Base-by-base conservation (phyloP, 1,140 invertebrate species). In the Sesamia nonagrioides region DNA sequence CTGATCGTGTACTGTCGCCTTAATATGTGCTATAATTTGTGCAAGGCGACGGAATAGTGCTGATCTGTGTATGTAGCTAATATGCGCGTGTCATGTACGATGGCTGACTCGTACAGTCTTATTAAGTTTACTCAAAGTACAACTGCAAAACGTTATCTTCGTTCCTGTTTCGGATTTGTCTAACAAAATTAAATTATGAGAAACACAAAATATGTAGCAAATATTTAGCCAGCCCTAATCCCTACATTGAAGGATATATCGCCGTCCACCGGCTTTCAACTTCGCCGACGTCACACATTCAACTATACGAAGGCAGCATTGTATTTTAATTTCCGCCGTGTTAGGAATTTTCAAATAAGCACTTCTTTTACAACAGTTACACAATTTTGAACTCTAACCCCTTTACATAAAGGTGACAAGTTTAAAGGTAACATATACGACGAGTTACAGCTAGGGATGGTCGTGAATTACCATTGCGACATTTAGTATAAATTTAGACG, bases 251-350 rank as follows among this genome's bases (percentile, higher is more conserved):
- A 66, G 63, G 63, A 66, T 66, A 66, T 89, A 92, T 90, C 82
- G 89, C 78, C 82, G 80, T 84, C 87, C 87, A 88, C 82, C 77
- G 74, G 83, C 89, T 91, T 92, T 92, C 84, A 92, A 88, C 80
- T 88, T 71, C 33, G 81, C 91, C 89, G 91, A 89, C 85, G 84
- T 92, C 88, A 91, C 87, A 89, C 83, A 84, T 82, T 86, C 82
- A 79, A 82, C 84, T 85, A 84, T 86, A 85, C 84, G 66, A 82
- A 86, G 83, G 63, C 82, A 72, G 84, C 82, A 92, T 92, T 92
- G 91, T 92, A 92, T 92, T 92, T 88, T 92, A 92, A 92, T 92
- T 86, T 84, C 73, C 66, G 72, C 79, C 87, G 88, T 88, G 85
- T 87, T 79, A 68, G 77, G 87, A 90, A 89, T 91, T 79, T 80